Evolutionary conservation across 2,797 vertebrate species (phyloP).

Genomic region (Muscicapa comitata): DNA sequence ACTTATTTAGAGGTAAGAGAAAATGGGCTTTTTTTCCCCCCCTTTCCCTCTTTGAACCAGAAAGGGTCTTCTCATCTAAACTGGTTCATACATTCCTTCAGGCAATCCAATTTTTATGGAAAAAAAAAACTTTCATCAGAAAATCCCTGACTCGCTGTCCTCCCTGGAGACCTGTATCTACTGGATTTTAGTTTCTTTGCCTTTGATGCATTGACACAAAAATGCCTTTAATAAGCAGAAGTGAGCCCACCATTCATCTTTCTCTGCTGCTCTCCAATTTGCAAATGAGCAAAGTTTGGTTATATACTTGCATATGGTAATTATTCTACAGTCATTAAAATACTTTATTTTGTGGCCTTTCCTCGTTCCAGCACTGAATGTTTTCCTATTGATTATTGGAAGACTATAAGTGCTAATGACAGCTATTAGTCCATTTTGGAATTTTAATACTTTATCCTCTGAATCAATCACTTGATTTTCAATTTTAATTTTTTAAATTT

Average conservation of each 20-base stretch:
- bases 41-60: background rate
- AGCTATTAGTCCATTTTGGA: background rate
- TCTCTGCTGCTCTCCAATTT: background rate
- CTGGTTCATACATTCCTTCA: constrained; percentile 47
- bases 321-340: background rate
- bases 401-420: background rate
- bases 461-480: background rate
- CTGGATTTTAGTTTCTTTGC: background rate
- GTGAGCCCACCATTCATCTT: background rate
- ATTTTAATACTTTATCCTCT: background rate
- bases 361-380: background rate
- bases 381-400: background rate
- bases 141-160: background rate
- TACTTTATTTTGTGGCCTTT: background rate
- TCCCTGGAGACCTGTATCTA: background rate
- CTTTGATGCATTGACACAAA: background rate
- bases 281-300: constrained; percentile 3
- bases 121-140: constrained; percentile 41
- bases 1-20: background rate
- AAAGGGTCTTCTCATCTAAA: constrained; percentile 47
- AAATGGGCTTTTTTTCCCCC: background rate
- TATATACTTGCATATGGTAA: background rate
- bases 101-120: constrained; percentile 37
- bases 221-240: background rate
- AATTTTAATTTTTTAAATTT: rapidly evolving